Evolutionary conservation across 2,888 invertebrate species (phyloP), one percentile per base, ranked within the genome.

Genomic region (Philereme vetulata): DNA sequence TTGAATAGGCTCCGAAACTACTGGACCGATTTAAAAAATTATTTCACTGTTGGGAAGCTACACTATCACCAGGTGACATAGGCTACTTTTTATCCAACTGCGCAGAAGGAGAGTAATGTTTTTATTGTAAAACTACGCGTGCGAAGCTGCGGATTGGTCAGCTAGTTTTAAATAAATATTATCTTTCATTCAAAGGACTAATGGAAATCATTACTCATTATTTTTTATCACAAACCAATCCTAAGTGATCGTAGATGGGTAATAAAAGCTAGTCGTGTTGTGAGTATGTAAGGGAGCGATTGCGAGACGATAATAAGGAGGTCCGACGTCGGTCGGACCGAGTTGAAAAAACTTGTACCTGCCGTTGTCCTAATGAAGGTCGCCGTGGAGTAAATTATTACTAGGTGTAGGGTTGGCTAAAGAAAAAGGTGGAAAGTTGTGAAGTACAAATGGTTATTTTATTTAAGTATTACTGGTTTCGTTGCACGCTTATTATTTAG

Each of bases 311-410:
- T 84, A 83, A 84, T 85, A 81, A 82, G 81, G 76, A 76, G 74
- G 77, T 76, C 75, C 71, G 74, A 75, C 72, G 74, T 66, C 73
- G 65, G 75, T 66, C 73, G 65, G 75, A 72, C 64, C 68, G 74
- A 66, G 71, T 78, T 72, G 76, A 87, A 89, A 86, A 86, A 84
- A 83, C 81, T 78, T 80, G 86, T 88, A 88, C 88, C 87, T 88
- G 87, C 72, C 74, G 76, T 70, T 76, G 77, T 77, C 82, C 79
- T 84, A 84, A 84, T 81, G 84, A 88, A 87, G 88, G 88, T 84
- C 67, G 68, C 72, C 61, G 65, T 70, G 74, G 78, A 79, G 74
- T 78, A 77, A 80, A 81, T 82, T 80, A 78, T 78, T 77, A 76
- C 77, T 72, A 69, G 69, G 66, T 55, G 57, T 62, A 70, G 67